A percentile compares a stretch with the other conserved stretches of the same genome.
These are phyloP conservation scores for Triplophysa yarkandensis DNA, from an alignment of 2,797 vertebrate genomes.

Conservation along the genomic window DNA sequence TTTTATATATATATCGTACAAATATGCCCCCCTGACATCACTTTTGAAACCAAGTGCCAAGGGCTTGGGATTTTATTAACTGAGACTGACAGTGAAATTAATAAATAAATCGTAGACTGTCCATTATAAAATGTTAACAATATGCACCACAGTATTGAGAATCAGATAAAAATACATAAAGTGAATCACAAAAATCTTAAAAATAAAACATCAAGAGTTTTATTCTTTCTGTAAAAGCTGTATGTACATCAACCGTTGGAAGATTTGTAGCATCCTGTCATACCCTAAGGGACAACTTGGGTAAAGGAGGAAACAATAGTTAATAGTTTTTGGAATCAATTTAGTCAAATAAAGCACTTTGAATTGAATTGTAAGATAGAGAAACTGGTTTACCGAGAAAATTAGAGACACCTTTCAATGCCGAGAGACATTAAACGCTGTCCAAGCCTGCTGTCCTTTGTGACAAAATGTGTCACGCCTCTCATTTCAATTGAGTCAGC, in stretches of 20 bases:
- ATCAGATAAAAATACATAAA: not conserved
- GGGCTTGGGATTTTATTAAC: not conserved
- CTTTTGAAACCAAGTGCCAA: not conserved
- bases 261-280: not conserved
- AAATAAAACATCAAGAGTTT: not conserved
- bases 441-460: not conserved
- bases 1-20: no score
- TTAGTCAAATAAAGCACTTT: slow-evolving; percentile 5
- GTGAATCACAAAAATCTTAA: not conserved
- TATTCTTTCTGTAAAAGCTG: not conserved
- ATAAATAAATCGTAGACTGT: not conserved
- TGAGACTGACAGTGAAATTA: no score
- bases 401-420: slow-evolving; percentile 1
- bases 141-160: not conserved
- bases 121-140: not conserved
- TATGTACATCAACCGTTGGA: not conserved
- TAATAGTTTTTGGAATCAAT: slow-evolving; percentile 2
- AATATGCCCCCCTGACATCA: no score
- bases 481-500: slow-evolving; percentile 10
- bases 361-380: not conserved
- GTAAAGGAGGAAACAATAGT: not conserved
- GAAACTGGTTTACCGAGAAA: not conserved
- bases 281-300: not conserved
- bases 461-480: slow-evolving; percentile 8
- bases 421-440: not conserved